These are phyloP conservation scores for Myotis lucifugus DNA, from an alignment of 2,113 vertebrate species.

Conservation along the genomic window DNA sequence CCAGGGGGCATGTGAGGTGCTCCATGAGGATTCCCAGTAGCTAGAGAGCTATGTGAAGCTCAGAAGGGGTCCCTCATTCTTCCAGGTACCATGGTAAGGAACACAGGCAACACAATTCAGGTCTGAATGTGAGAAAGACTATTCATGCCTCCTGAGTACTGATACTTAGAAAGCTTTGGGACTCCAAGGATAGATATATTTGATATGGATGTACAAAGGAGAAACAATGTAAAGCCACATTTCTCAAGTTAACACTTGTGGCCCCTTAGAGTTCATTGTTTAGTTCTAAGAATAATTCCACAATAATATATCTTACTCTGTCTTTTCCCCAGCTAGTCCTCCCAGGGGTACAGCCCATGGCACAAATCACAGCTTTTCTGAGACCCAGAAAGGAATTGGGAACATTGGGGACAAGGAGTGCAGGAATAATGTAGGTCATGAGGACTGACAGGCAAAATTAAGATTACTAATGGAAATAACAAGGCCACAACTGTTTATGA, in stretches of 20 bases:
- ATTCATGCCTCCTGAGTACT: neutral
- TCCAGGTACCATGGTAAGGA: neutral
- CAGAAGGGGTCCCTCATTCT: neutral
- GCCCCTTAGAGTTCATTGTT: constrained; percentile 5
- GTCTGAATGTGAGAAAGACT: neutral
- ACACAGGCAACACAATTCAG: neutral
- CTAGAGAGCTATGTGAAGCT: neutral
- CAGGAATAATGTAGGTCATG: neutral
- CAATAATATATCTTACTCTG: neutral
- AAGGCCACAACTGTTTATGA: neutral
- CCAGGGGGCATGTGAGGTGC: neutral
- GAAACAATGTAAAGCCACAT: constrained; percentile 22
- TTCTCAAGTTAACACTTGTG: constrained; percentile 40
- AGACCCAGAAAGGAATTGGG: neutral
- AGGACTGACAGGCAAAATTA: constrained; percentile 12
- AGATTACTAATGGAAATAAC: neutral
- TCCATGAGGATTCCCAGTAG: neutral
- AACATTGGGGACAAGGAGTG: neutral
- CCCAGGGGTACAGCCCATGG: neutral
- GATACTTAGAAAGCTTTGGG: neutral
- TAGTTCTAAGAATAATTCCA: constrained; percentile 37
- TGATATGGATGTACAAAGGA: neutral
- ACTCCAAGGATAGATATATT: neutral
- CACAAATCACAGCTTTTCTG: constrained; percentile 26
- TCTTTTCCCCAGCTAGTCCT: neutral